These are phyloP conservation scores for Biston stratarius DNA, from an alignment of 2,888 invertebrate species.

Conservation along the genomic window DNA sequence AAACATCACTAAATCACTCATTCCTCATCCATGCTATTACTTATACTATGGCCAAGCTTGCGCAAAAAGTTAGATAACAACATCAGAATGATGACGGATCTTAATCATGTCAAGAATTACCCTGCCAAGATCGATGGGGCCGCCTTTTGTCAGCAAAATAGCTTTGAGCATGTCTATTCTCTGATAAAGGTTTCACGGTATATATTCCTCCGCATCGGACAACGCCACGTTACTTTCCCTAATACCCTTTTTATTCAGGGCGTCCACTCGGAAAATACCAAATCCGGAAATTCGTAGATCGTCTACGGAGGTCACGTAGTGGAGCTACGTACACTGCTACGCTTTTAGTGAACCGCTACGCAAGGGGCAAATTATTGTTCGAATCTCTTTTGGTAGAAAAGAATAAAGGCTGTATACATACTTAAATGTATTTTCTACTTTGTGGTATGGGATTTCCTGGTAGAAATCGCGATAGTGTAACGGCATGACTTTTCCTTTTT, in stretches of 20 bases:
- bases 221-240: conserved; percentile 26
- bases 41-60: not conserved
- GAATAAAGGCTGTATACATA: conserved; percentile 6
- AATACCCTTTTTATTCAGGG: conserved; percentile 37
- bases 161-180: conserved; percentile 30
- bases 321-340: conserved; percentile 45
- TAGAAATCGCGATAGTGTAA: conserved; percentile 1
- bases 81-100: conserved; percentile 27
- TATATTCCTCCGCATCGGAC: conserved; percentile 24
- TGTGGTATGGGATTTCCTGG: conserved; percentile 8
- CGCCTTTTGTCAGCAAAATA: conserved; percentile 32
- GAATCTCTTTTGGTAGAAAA: conserved; percentile 28
- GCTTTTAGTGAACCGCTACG: conserved; percentile 45
- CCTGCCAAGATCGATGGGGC: conserved; percentile 26
- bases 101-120: conserved; percentile 39
- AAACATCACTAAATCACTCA: conserved; percentile 4
- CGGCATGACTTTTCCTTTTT: conserved; percentile 12
- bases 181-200: conserved; percentile 27
- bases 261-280: conserved; percentile 26
- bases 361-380: conserved; percentile 36
- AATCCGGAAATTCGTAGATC: conserved; percentile 42
- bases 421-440: conserved; percentile 9
- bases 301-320: conserved; percentile 48
- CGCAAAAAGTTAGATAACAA: conserved; percentile 18
- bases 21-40: not conserved